Percentiles rank a stretch among this genome's conserved stretches.
Evolutionary conservation across 2,113 vertebrate genomes (phyloP).

Genomic region (Cromileptes altivelis): DNA sequence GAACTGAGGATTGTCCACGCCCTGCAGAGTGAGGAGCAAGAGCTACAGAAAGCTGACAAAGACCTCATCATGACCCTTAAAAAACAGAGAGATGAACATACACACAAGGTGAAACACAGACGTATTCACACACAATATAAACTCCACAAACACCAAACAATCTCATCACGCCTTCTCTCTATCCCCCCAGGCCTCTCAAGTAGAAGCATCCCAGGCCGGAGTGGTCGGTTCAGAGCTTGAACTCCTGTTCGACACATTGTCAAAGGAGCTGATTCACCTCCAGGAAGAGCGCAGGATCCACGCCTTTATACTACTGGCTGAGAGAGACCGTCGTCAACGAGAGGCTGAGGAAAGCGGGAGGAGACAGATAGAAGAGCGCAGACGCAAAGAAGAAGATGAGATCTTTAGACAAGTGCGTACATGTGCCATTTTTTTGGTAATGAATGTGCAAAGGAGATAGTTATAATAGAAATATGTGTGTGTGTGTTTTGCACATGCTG

Average conservation of each 20-base stretch:
- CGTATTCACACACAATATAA: background rate
- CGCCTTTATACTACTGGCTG: conserved; percentile 90
- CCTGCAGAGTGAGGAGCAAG: conserved; percentile 86
- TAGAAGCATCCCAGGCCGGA: conserved; percentile 81
- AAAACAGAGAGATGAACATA: conserved; percentile 79
- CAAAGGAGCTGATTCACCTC: conserved; percentile 92
- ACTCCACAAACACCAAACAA: background rate
- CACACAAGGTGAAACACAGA: conserved; percentile 82
- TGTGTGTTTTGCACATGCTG: background rate
- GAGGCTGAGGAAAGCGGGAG: conserved; percentile 94
- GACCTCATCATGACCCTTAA: conserved; percentile 83
- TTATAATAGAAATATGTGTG: background rate
- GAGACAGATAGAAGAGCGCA: conserved; percentile 90
- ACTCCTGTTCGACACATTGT: conserved; percentile 89
- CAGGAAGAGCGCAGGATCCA: conserved; percentile 93
- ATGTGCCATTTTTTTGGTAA: background rate
- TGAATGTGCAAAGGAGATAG: background rate
- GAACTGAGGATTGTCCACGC: conserved; percentile 89
- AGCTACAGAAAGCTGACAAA: conserved; percentile 84
- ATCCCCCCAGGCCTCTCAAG: conserved; percentile 75
- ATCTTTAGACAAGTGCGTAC: conserved; percentile 90
- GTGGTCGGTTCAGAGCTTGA: conserved; percentile 85
- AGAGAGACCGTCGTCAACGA: conserved; percentile 88
- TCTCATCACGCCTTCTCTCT: background rate
- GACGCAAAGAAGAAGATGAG: conserved; percentile 88